phyloP scores from a whole-genome alignment of 2,113 vertebrate genomes.

The Sylvicapra grimmia region DNA sequence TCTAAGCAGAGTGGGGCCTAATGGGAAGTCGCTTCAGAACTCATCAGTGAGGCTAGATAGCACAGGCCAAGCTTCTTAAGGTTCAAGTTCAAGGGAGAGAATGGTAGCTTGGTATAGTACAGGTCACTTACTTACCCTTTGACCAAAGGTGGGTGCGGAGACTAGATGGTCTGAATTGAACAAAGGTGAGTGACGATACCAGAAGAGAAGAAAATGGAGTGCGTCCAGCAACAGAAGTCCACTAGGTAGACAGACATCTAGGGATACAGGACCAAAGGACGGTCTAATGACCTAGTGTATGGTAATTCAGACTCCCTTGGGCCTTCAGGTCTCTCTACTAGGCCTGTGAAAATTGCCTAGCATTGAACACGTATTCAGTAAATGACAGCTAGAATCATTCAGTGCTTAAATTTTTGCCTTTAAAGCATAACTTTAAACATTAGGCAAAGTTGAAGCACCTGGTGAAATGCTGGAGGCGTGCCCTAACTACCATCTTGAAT shows the following conservation, averaged over 20 bases:
- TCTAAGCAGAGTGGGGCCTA: not conserved
- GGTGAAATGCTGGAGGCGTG: not conserved
- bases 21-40: not conserved
- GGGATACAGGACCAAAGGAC: not conserved
- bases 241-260: not conserved
- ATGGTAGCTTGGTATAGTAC: not conserved
- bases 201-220: not conserved
- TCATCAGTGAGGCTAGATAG: not conserved
- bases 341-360: not conserved
- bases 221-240: not conserved
- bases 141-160: not conserved
- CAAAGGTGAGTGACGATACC: not conserved
- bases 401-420: not conserved
- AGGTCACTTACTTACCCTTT: not conserved
- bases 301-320: not conserved
- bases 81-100: not conserved
- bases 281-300: not conserved
- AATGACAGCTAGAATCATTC: not conserved
- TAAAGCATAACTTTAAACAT: not conserved
- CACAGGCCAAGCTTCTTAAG: not conserved
- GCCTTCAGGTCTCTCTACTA: not conserved
- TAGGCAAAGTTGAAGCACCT: not conserved
- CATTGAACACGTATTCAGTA: not conserved
- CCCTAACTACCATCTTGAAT: not conserved
- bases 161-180: not conserved